Evolutionary conservation across 1,140 invertebrate species (phyloP).

Genomic region (Bombus terrestris): DNA sequence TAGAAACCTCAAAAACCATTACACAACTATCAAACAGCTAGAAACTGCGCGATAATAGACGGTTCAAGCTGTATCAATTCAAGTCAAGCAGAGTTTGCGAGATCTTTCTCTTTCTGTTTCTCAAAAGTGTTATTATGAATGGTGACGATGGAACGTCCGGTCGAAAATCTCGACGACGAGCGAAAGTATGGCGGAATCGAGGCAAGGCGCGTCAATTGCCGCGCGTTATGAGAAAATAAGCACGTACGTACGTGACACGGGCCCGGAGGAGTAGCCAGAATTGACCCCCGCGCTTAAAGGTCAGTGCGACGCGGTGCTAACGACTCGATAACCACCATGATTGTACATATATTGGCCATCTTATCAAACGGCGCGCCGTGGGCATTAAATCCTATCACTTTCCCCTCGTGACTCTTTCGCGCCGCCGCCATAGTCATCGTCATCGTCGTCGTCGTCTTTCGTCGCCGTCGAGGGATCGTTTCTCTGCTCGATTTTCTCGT

Average conservation of each 20-base stretch:
- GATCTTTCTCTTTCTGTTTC: too few species aligned
- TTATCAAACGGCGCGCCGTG: constrained; percentile 67
- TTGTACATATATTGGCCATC: constrained; percentile 67
- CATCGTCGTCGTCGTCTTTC: constrained; percentile 15
- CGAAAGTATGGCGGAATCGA: constrained; percentile 67
- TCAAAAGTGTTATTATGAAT: not conserved
- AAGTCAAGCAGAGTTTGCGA: too few species aligned
- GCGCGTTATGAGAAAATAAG: constrained; percentile 68
- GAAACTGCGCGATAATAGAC: too few species aligned
- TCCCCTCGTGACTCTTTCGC: constrained; percentile 23
- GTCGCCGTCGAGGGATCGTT: not conserved
- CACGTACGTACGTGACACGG: constrained; percentile 62
- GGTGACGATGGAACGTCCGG: not conserved
- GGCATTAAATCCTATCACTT: constrained; percentile 66
- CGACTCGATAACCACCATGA: constrained; percentile 69
- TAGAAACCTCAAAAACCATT: too few species aligned
- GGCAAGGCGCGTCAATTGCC: constrained; percentile 65
- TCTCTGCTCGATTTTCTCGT: constrained; percentile 3
- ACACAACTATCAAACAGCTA: too few species aligned
- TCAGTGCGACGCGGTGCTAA: constrained; percentile 64
- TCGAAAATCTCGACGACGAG: constrained; percentile 7
- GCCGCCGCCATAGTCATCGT: not conserved
- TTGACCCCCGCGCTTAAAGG: constrained; percentile 69
- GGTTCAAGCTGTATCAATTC: too few species aligned
- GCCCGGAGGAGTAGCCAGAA: constrained; percentile 55